Evolutionary conservation across 2,888 invertebrate species (phyloP), one percentile per base, ranked within the genome.

Genomic region (Parnassius orleans): DNA sequence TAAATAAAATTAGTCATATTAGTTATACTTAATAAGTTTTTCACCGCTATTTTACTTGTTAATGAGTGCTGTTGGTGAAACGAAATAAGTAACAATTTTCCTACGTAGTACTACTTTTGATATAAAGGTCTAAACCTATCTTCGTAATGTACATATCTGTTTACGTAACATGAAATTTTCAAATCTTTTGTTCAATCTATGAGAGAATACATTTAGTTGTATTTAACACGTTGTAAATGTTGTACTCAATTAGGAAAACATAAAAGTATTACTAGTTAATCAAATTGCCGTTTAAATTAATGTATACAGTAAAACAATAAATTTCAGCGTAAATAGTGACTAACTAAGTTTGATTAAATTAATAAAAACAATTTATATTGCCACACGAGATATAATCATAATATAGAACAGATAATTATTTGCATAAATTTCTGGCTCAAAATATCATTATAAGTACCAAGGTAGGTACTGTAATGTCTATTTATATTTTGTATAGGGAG

Each of bases 181-280:
- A 12, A n/a, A 47, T n/a, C 10, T 11, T 43, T 48, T 48, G 41
- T 19, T 47, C 41, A n/a, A 24, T 46, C 9, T 33, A 15, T 48
- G 10, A 33, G 33, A 33, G 33, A 33, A 33, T 33, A 33, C 33
- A 33, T 33, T 33, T 33, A 33, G 1, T 33, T 33, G 7, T 33
- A 33, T 33, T 33, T n/a, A 12, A 3, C 9, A 57, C 5, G 2
- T 44, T 10, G 33, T 52, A 12, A 24, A 9, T 15, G 7, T 52
- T 60, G 48, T 54, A 53, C 42, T 46, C 41, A 19, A 52, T 56
- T 46, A 9, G 42, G n/a, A 52, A 52, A 41, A 11, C 15, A 10
- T 72, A 81, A 80, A 81, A 84, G 85, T 87, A 87, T 86, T 86
- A 87, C 76, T 84, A 86, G 79, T 77, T 69, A 72, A 75, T 79